Evolutionary conservation across 1,140 invertebrate genomes (phyloP), one percentile per base, ranked within the genome.

Genomic region (Carcinoscorpius rotundicauda): DNA sequence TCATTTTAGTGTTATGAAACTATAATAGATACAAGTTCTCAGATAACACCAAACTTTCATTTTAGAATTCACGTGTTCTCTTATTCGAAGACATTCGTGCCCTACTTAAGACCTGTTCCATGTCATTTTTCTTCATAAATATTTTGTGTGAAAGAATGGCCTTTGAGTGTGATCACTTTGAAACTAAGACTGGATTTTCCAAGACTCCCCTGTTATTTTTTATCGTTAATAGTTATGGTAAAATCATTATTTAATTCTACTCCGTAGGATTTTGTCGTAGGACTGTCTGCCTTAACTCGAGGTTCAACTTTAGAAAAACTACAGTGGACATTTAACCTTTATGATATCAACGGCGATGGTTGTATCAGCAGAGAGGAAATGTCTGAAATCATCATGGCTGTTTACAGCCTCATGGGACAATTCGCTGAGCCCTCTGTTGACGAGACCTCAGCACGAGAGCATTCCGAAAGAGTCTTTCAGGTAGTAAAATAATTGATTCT

Each of bases 321-420:
- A 4, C 63, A 84, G 81, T 82, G 74, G 70, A 75, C 75, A 9
- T 78, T 78, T 69, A 73, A 70, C 57, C 72, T 86, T 0, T 93
- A 93, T 72, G 91, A 94, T 74, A 74, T 93, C 4, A 93, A 93
- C 72, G 80, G 81, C 4, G 91, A 93, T 72, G 88, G 89, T 0
- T 89, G 81, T 68, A 88, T 94, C 29, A 89, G 86, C 0, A 85
- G 85, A 69, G 90, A 93, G 65, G 91, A 94, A 75, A 89, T 94
- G 82, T 49, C 60, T 5, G 86, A 90, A 53, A 90, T 96, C 29
- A 88, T 93, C 6, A 83, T 82, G 6, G 88, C 89, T 51, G 91
- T 95, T 69, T 94, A 95, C 76, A 90, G 92, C 75, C 88, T 95
- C 84, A 78, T 95, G 69, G 92, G 92, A 11, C 81, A 87, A 52